These are phyloP conservation scores for Melanophora roralis DNA, from an alignment of 2,888 invertebrate genomes.

Conservation along the genomic window DNA sequence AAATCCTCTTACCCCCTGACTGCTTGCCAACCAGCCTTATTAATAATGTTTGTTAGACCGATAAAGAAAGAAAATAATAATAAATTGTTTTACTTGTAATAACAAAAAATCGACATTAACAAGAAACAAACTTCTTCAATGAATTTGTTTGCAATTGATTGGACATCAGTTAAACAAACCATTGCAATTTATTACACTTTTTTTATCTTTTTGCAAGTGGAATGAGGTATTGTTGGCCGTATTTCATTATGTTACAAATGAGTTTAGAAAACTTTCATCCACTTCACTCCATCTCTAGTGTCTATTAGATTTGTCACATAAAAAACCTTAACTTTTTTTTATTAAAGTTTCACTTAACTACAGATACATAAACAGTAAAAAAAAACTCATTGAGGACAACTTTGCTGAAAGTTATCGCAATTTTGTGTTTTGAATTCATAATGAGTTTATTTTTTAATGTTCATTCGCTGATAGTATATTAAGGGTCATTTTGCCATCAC, in stretches of 20 bases:
- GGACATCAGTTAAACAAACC: slow-evolving; percentile 62
- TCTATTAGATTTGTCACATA: slow-evolving; percentile 56
- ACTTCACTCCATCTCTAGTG: neutral
- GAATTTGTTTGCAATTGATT: slow-evolving; percentile 63
- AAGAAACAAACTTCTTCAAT: slow-evolving; percentile 36
- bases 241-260: neutral
- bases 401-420: slow-evolving; percentile 51
- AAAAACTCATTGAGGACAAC: slow-evolving; percentile 15
- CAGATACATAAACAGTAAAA: neutral
- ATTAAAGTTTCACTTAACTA: no score
- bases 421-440: slow-evolving; percentile 59
- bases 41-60: neutral
- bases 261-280: slow-evolving; percentile 14
- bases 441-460: slow-evolving; percentile 53
- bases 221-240: neutral
- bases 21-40: neutral
- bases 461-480: slow-evolving; percentile 35
- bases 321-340: neutral
- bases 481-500: slow-evolving; percentile 38
- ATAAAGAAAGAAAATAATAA: slow-evolving; percentile 23
- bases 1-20: neutral
- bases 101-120: slow-evolving; percentile 29
- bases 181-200: slow-evolving; percentile 62
- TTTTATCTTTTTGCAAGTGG: neutral
- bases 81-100: slow-evolving; percentile 53